Evolutionary conservation across 2,113 vertebrate species (phyloP).

Genomic region (Cyphomyrus plagiostoma): DNA sequence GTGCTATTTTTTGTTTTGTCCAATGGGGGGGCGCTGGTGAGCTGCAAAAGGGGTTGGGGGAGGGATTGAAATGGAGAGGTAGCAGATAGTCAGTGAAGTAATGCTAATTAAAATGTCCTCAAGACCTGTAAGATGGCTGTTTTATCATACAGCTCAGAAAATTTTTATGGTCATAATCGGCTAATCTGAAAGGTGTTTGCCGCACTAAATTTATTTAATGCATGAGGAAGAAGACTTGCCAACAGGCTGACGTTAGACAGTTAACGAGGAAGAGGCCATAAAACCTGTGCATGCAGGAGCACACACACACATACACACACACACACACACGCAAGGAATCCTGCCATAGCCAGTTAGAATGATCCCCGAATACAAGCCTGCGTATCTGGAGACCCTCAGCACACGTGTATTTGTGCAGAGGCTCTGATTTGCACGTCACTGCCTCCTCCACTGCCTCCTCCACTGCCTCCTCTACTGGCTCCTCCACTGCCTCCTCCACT

Average conservation of each 20-base stretch:
- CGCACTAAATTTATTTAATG: background rate
- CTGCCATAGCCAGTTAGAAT: background rate
- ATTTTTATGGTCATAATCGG: background rate
- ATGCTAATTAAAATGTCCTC: constrained; percentile 1
- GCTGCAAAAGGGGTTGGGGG: background rate
- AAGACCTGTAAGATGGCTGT: background rate
- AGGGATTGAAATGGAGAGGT: background rate
- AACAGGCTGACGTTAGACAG: background rate
- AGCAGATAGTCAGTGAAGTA: background rate
- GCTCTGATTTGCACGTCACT: background rate
- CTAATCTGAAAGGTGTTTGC: background rate
- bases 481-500: background rate
- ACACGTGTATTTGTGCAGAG: background rate
- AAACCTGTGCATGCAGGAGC: background rate
- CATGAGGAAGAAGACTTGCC: background rate
- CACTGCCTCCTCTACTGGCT: background rate
- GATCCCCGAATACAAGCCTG: background rate
- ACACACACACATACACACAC: background rate
- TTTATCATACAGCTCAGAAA: background rate
- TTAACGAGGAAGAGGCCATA: background rate
- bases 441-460: background rate
- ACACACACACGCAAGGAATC: background rate
- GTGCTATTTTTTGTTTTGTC: background rate
- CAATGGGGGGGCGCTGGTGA: background rate
- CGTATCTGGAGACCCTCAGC: background rate